Conservation (phyloP, 1,140 invertebrate species). For the Belonocnema kinseyi region DNA sequence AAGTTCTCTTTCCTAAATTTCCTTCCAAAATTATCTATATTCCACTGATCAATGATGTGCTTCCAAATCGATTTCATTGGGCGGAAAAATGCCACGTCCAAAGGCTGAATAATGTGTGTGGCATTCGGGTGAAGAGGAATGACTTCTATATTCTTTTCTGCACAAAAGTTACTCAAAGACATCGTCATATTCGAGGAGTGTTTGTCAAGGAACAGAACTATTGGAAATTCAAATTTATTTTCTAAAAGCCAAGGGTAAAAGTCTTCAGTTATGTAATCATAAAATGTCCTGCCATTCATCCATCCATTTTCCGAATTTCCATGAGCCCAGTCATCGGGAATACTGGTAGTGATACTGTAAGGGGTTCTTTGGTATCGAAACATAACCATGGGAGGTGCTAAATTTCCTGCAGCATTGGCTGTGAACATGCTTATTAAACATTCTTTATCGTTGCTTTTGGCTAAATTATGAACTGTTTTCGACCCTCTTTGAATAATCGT, state of each 20-base stretch:
- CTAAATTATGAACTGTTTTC: constrained; percentile 52
- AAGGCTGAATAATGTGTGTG: constrained; percentile 33
- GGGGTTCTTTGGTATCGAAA: constrained; percentile 55
- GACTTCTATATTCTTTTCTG: constrained; percentile 48
- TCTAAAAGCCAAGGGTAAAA: constrained; percentile 51
- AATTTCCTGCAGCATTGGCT: constrained; percentile 46
- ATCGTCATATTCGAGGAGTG: constrained; percentile 62
- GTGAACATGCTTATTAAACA: constrained; percentile 62
- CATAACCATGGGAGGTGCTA: constrained; percentile 49
- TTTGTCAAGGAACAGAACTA: constrained; percentile 66
- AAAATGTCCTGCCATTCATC: constrained; percentile 44
- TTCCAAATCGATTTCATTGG: constrained; percentile 14
- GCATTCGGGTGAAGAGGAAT: constrained; percentile 22
- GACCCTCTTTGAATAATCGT: constrained; percentile 58
- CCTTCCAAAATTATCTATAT: background rate
- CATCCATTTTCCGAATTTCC: constrained; percentile 42
- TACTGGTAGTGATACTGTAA: constrained; percentile 40
- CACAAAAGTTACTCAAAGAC: constrained; percentile 59
- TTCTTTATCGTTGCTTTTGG: constrained; percentile 45
- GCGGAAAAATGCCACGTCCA: constrained; percentile 25
- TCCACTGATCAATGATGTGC: constrained; percentile 26
- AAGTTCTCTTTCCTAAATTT: constrained; percentile 33
- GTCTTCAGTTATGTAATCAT: constrained; percentile 39
- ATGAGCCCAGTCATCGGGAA: constrained; percentile 53
- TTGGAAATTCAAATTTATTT: constrained; percentile 51